These are phyloP conservation scores for Apostichopus leukothele DNA, from an alignment of 53 echinoderm and acorn worm genomes.

Conservation along the genomic window DNA sequence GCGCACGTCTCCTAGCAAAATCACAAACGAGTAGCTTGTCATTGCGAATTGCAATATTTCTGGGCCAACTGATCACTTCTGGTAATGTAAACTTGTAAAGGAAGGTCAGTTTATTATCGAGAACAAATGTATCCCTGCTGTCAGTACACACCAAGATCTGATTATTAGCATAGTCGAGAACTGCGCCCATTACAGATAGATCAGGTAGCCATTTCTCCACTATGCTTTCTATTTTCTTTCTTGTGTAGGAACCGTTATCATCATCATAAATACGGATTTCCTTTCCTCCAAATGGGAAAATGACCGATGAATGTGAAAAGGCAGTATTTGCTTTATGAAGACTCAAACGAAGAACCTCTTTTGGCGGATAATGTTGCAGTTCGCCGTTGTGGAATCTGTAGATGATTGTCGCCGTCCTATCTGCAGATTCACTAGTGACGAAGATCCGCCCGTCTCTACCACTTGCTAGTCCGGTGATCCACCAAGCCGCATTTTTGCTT, in stretches of 20 bases:
- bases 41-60: not conserved
- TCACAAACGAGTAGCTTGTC: not conserved
- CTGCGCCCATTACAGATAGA: not conserved
- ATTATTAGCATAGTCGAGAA: not conserved
- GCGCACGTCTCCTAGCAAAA: not conserved
- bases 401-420: too few species aligned
- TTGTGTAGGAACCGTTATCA: not conserved
- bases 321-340: too few species aligned
- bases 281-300: not conserved
- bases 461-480: not conserved
- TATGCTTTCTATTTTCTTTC: not conserved
- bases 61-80: not conserved
- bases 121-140: not conserved
- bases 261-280: not conserved
- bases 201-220: not conserved
- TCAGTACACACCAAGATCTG: not conserved
- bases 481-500: not conserved
- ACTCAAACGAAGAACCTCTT: too few species aligned
- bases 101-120: not conserved
- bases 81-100: not conserved
- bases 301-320: not conserved
- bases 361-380: too few species aligned
- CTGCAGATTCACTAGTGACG: not conserved
- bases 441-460: not conserved
- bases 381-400: too few species aligned